phyloP scores from a whole-genome alignment of 2,113 vertebrate genomes.

The Pseudopipra pipra region DNA sequence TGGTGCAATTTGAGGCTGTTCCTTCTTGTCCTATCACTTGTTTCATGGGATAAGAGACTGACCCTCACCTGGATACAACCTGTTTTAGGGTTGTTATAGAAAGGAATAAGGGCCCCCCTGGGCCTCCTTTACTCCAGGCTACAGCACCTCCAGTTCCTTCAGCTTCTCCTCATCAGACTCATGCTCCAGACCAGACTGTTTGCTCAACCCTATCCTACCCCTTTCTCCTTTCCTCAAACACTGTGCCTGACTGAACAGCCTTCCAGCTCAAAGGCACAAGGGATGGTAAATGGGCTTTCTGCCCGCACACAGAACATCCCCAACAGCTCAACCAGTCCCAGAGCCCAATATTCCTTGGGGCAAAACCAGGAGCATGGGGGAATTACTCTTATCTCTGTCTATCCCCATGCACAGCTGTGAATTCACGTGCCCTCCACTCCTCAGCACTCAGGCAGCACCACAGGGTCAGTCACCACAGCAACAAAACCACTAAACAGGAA shows the following conservation, averaged over 20 bases:
- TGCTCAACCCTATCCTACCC: neutral
- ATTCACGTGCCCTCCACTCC: neutral
- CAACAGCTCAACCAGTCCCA: neutral
- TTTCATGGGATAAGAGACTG: neutral
- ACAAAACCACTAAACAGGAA: constrained; percentile 14
- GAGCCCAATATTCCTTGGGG: neutral
- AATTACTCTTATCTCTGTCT: neutral
- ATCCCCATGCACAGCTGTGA: neutral
- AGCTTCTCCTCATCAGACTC: neutral
- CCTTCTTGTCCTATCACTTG: too few species aligned
- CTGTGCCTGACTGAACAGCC: neutral
- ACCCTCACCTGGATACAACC: neutral
- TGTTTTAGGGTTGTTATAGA: neutral
- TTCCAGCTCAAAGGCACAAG: neutral
- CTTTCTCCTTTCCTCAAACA: neutral
- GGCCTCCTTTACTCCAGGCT: neutral
- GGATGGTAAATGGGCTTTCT: neutral
- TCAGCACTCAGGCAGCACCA: neutral
- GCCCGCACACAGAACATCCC: neutral
- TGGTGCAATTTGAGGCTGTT: accelerated
- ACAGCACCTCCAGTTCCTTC: neutral
- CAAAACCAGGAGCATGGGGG: neutral
- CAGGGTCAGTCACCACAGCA: neutral
- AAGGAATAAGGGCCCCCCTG: neutral
- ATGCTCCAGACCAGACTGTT: neutral